phyloP scores from a whole-genome alignment of 35 echinoderm and acorn worm species.

The Heliocidaris erythrogramma region DNA sequence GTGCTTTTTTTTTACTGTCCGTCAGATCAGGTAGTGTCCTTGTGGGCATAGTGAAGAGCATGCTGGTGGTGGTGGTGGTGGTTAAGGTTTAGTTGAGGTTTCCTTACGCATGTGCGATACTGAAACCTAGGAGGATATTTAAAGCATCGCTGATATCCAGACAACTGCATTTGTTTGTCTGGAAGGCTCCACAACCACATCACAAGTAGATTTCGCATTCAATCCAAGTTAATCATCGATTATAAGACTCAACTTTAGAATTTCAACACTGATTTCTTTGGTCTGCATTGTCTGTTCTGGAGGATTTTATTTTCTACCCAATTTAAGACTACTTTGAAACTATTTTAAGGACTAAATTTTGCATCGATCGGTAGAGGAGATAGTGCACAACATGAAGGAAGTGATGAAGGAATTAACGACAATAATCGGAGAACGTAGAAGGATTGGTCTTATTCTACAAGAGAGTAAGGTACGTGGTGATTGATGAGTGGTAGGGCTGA shows the following conservation, averaged over 20 bases:
- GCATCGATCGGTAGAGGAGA: background rate
- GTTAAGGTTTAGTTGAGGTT: background rate
- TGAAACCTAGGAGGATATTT: background rate
- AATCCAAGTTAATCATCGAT: background rate
- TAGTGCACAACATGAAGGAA: conserved; percentile 3
- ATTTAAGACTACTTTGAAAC: background rate
- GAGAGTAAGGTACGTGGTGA: conserved; percentile 31
- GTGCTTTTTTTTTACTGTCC: background rate
- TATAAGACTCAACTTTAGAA: background rate
- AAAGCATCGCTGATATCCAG: background rate
- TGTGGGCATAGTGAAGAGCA: background rate
- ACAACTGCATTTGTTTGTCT: background rate
- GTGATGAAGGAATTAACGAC: conserved; percentile 26
- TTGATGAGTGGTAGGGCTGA: background rate
- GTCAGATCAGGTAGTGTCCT: background rate
- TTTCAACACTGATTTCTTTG: background rate
- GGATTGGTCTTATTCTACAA: background rate
- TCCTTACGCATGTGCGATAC: background rate
- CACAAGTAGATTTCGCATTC: background rate
- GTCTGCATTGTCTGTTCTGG: background rate
- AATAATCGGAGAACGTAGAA: background rate
- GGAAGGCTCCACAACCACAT: background rate
- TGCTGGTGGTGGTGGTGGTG: background rate
- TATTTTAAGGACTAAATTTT: background rate
- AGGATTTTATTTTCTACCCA: background rate